A percentile compares a stretch with the other conserved stretches of the same genome.
Conservation (phyloP, 2,113 vertebrate genomes). For the Gambusia affinis region DNA sequence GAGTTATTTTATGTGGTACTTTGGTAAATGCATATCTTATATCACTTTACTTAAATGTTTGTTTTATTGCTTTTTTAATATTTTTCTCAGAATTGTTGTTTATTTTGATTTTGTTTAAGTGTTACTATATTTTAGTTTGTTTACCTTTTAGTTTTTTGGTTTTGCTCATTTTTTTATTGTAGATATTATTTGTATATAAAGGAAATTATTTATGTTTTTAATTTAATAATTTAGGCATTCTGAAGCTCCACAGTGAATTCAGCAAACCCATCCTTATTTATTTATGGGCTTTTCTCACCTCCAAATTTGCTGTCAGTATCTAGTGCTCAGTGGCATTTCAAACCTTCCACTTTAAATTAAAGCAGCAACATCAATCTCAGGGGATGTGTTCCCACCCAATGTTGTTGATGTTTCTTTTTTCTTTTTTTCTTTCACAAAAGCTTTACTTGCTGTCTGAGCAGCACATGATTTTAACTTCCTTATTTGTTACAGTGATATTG, state of each 20-base stretch:
- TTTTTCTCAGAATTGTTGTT: too few relatives aligned
- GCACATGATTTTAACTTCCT: conserved; percentile 41
- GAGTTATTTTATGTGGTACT: too few relatives aligned
- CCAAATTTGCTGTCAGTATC: conserved; percentile 60
- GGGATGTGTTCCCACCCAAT: conserved; percentile 33
- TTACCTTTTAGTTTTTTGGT: background rate
- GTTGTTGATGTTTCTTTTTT: conserved; percentile 35
- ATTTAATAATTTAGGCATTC: conserved; percentile 48
- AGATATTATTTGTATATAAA: conserved; percentile 45
- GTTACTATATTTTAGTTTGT: background rate
- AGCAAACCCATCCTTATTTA: conserved; percentile 50
- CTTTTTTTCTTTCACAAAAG: conserved; percentile 36
- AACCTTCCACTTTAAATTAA: conserved; percentile 59
- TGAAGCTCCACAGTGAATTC: conserved; percentile 49
- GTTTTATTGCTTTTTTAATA: too few relatives aligned
- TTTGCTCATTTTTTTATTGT: conserved; percentile 25
- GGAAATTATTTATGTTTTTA: conserved; percentile 24
- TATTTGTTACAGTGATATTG: conserved; percentile 41
- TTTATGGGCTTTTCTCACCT: conserved; percentile 60
- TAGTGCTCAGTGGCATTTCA: conserved; percentile 61
- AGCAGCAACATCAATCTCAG: conserved; percentile 54
- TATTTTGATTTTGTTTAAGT: too few relatives aligned
- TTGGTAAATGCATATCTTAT: too few relatives aligned
- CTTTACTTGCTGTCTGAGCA: conserved; percentile 51
- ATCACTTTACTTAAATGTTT: too few relatives aligned